Evolutionary conservation across 1,140 invertebrate genomes (phyloP), one percentile per base, ranked within the genome.

Genomic region (Nomia melanderi): DNA sequence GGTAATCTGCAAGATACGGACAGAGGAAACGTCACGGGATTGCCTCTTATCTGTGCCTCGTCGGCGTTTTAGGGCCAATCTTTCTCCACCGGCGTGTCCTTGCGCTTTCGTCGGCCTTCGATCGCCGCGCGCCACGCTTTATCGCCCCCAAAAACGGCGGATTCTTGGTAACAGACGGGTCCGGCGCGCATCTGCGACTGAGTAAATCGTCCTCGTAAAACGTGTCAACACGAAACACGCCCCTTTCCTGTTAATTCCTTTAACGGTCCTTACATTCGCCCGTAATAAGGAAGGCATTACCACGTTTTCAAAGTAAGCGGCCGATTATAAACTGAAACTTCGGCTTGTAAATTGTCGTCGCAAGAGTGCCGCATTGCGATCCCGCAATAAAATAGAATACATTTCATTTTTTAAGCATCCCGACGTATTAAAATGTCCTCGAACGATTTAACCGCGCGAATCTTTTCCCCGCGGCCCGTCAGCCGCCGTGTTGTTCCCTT

Each of bases 1-100:
- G 60, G 57, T 54, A 62, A 78, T 64, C 75, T 31, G 39, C 27
- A 9, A 36, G 63, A 79, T 71, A 65, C 54, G 53, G 50, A 60
- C 65, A 66, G 75, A 65, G 67, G 63, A 73, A 81, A 79, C 73
- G 70, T 77, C 74, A 44, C 56, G 47, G 81, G 76, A 85, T 85
- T 64, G 66, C 27, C 63, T 44, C 81, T 85, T 86, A 86, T 85
- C 83, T 78, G 77, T 79, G 81, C 81, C 77, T 77, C 81, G 85
- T 85, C 81, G 83, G 77, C 81, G 64, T 85, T 80, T 73, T 67
- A 67, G 77, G 67, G 63, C 78, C 63, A 69, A 81, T 78, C 69
- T 67, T 71, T 63, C 56, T 78, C 47, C 31, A 9, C 33, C 69
- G 33, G 33, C 50, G 53, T 53, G 20, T 56, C 65, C 31, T 82